Conservation (phyloP, 2,113 vertebrate species). For the Triplophysa siluroides region DNA sequence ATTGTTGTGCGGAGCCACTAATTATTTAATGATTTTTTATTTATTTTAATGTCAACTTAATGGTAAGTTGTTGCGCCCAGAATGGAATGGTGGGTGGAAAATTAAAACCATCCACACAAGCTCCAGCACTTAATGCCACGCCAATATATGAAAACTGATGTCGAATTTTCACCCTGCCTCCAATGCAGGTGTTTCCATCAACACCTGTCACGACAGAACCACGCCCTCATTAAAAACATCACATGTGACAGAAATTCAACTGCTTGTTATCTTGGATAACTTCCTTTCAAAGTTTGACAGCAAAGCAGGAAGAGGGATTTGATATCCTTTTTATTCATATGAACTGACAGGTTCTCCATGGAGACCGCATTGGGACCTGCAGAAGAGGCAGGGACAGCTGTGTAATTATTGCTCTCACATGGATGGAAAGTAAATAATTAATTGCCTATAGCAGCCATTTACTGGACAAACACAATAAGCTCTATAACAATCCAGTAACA, state of each 20-base stretch:
- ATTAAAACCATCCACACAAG: constrained; percentile 57
- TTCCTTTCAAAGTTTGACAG: background rate
- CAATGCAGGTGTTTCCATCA: background rate
- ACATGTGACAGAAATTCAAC: background rate
- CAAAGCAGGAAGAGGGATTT: background rate
- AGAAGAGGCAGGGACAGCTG: constrained; percentile 57
- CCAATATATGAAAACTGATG: background rate
- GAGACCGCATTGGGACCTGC: constrained; percentile 5
- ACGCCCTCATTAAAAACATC: too few species aligned
- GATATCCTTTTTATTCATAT: constrained; percentile 19
- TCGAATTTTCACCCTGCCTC: background rate
- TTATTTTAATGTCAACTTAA: constrained; percentile 73
- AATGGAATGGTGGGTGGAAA: constrained; percentile 73
- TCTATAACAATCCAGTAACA: constrained; percentile 25
- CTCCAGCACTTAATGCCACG: constrained; percentile 19
- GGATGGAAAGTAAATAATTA: constrained; percentile 72
- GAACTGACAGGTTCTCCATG: constrained; percentile 17
- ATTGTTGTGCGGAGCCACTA: constrained; percentile 72
- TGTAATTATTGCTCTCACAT: constrained; percentile 74
- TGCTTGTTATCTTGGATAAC: background rate
- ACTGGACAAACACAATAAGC: constrained; percentile 61
- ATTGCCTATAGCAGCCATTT: constrained; percentile 70
- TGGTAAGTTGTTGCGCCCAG: constrained; percentile 67
- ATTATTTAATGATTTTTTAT: constrained; percentile 80
- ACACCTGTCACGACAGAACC: background rate